Evolutionary conservation across 2,888 invertebrate species (phyloP).

Genomic region (Emmelina monodactyla): DNA sequence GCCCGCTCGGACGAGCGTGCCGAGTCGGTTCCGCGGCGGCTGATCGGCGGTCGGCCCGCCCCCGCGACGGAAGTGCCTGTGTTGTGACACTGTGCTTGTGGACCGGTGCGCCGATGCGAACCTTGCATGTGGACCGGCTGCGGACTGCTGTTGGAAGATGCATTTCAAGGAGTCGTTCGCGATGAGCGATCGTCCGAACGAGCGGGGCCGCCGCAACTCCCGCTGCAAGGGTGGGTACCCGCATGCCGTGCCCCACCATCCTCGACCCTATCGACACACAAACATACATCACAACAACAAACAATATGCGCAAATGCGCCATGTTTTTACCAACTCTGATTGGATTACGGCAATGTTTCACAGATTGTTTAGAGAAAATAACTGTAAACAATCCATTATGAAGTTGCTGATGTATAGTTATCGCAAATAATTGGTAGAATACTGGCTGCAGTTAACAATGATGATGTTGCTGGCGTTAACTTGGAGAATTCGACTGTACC

Average conservation of each 20-base stretch:
- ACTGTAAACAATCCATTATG: no score
- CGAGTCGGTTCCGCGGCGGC: constrained; percentile 33
- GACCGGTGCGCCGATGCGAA: constrained; percentile 44
- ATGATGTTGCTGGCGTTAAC: no score
- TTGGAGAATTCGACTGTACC: no score
- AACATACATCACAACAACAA: background rate
- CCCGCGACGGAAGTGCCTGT: constrained; percentile 29
- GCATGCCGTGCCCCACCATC: constrained; percentile 7
- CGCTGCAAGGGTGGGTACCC: constrained; percentile 62
- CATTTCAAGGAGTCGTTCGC: constrained; percentile 66
- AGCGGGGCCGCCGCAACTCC: constrained; percentile 62
- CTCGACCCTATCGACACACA: no score
- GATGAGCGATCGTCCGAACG: constrained; percentile 65
- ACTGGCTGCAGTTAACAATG: no score
- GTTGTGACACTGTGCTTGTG: constrained; percentile 53
- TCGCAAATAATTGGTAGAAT: no score
- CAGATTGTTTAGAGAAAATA: no score
- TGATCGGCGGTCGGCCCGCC: constrained; percentile 23
- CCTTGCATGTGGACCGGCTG: constrained; percentile 59
- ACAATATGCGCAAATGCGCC: constrained; percentile 2
- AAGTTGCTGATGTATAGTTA: no score
- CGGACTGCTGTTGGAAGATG: constrained; percentile 59
- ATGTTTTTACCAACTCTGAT: no score
- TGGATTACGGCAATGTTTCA: no score
- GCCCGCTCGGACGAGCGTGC: constrained; percentile 31